Evolutionary conservation across 2,888 invertebrate species (phyloP).

Genomic region (Aphrophora alni): DNA sequence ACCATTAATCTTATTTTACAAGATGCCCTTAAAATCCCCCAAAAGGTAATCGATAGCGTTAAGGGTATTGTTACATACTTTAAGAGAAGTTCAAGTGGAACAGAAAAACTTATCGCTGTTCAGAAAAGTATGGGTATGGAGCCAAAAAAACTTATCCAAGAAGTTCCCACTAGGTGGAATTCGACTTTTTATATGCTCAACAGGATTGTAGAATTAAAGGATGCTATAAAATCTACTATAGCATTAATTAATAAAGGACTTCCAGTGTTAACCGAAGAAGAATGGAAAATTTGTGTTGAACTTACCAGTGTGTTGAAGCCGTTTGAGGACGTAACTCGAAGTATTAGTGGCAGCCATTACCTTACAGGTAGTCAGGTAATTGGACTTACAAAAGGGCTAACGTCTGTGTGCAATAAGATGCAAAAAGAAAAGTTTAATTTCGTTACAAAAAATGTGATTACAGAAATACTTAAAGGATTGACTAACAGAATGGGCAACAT

Average conservation of each 20-base stretch:
- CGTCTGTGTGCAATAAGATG: too few relatives aligned
- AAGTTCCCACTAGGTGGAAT: too few relatives aligned
- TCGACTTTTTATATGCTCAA: background rate
- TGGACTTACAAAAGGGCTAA: too few relatives aligned
- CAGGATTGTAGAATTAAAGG: background rate
- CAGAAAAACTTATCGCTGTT: background rate
- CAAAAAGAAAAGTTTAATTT: too few relatives aligned
- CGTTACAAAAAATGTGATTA: too few relatives aligned
- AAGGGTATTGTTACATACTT: constrained; percentile 1
- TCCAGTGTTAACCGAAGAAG: background rate
- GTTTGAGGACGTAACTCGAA: background rate
- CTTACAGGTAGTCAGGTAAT: background rate
- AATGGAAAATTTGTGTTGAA: background rate
- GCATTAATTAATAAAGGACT: background rate
- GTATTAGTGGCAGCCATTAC: background rate
- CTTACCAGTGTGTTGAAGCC: background rate
- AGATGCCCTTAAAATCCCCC: background rate
- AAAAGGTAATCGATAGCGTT: too few relatives aligned
- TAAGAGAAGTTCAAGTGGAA: background rate
- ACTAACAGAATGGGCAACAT: too few relatives aligned
- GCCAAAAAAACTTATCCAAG: constrained; percentile 18
- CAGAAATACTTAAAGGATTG: too few relatives aligned
- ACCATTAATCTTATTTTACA: too few relatives aligned
- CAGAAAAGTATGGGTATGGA: background rate
- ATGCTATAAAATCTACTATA: background rate